A percentile compares a stretch with the other conserved stretches of the same genome.
phyloP scores from a whole-genome alignment of 2,113 vertebrate genomes.

The Channa argus region DNA sequence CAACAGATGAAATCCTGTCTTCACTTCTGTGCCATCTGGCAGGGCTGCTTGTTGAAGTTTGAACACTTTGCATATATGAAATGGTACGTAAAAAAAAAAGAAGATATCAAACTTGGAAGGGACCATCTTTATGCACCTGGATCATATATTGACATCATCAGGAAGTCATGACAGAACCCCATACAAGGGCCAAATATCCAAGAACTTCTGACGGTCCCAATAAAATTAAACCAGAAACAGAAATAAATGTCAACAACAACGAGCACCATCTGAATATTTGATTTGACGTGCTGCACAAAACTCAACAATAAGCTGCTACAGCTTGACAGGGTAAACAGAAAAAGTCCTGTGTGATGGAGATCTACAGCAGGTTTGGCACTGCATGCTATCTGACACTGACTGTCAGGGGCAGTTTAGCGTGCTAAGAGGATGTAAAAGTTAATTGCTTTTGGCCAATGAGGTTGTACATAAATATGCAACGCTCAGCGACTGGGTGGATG shows the following conservation, averaged over 20 bases:
- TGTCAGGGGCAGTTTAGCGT: constrained; percentile 35
- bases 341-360: constrained; percentile 19
- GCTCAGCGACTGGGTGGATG: constrained; percentile 60
- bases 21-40: constrained; percentile 5
- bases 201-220: constrained; percentile 42
- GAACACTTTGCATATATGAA: too few relatives aligned
- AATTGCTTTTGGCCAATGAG: constrained; percentile 76
- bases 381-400: constrained; percentile 38
- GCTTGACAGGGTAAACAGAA: neutral
- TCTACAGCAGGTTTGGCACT: constrained; percentile 19
- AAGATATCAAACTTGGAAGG: constrained; percentile 58
- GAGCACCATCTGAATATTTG: constrained; percentile 17
- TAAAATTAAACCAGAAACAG: constrained; percentile 40
- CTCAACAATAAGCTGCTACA: constrained; percentile 2
- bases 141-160: constrained; percentile 60
- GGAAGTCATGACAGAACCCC: constrained; percentile 43
- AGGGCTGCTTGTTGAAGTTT: too few relatives aligned
- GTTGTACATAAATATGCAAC: constrained; percentile 71
- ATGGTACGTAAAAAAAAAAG: too few relatives aligned
- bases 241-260: constrained; percentile 42
- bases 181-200: constrained; percentile 35
- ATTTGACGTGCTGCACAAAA: constrained; percentile 31
- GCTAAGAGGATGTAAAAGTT: constrained; percentile 42
- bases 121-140: constrained; percentile 57
- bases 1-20: constrained; percentile 50